phyloP scores from a whole-genome alignment of 2,797 vertebrate genomes.

The Potorous gilbertii region DNA sequence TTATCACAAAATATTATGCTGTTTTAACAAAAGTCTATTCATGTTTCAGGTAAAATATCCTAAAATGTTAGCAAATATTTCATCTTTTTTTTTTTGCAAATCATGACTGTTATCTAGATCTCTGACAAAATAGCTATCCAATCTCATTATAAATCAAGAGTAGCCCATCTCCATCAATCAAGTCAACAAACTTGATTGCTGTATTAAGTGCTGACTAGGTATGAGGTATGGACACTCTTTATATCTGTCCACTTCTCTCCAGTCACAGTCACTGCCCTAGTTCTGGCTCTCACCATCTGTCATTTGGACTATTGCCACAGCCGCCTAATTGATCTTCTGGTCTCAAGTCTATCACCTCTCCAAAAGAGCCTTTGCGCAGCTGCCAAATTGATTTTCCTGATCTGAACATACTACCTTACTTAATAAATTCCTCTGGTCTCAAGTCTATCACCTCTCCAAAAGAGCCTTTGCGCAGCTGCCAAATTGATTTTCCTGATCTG shows the following conservation, averaged over 20 bases:
- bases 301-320: background rate
- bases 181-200: background rate
- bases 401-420: background rate
- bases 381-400: background rate
- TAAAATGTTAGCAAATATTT: background rate
- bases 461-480: background rate
- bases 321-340: background rate
- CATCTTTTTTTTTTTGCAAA: background rate
- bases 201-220: background rate
- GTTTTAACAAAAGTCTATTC: background rate
- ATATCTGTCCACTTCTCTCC: background rate
- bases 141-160: background rate
- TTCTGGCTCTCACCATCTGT: background rate
- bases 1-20: background rate
- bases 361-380: background rate
- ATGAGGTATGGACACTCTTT: background rate
- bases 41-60: background rate
- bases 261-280: background rate
- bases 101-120: background rate
- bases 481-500: background rate
- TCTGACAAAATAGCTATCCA: background rate
- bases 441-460: background rate
- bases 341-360: background rate
- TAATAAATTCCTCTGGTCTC: background rate
- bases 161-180: background rate